phyloP scores from a whole-genome alignment of 1,140 invertebrate species.

The Orchestia grillus region DNA sequence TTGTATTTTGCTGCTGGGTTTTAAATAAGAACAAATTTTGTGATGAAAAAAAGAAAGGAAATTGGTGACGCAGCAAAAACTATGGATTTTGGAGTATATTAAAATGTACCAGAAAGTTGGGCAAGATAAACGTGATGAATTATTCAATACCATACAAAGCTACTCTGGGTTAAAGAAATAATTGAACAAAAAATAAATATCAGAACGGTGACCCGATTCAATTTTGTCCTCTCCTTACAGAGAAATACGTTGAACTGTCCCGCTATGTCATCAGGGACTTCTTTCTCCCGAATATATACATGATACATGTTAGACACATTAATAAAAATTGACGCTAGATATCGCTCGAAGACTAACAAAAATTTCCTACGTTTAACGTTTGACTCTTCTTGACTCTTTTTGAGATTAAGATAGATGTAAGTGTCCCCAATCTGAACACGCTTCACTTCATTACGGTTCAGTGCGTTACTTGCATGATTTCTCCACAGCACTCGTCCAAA shows the following conservation, averaged over 20 bases:
- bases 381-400: neutral
- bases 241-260: neutral
- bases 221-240: neutral
- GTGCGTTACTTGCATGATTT: neutral
- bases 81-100: neutral
- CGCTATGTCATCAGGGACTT: neutral
- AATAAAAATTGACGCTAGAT: neutral
- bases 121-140: neutral
- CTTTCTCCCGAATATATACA: neutral
- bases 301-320: neutral
- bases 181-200: neutral
- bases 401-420: neutral
- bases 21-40: too few species aligned
- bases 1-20: neutral
- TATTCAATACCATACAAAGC: neutral
- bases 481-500: neutral
- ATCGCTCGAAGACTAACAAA: neutral
- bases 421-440: neutral
- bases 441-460: neutral
- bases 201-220: neutral
- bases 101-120: neutral
- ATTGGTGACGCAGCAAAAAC: neutral
- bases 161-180: neutral
- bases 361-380: neutral
- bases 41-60: neutral